Conservation (phyloP, 2,113 vertebrate genomes). For the Arothron firmamentum region DNA sequence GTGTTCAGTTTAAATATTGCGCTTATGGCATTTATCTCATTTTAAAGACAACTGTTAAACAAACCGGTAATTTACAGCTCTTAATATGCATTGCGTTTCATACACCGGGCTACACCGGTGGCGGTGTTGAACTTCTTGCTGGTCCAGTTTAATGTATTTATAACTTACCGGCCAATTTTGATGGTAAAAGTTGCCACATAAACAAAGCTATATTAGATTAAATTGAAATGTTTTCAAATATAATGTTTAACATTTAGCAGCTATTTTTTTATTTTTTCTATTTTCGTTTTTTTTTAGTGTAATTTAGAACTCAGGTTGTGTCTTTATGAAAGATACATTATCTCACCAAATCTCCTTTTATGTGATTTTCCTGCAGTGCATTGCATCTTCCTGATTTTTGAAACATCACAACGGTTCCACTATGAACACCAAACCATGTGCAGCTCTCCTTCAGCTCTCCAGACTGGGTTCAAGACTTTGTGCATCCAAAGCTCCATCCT, state of each 20-base stretch:
- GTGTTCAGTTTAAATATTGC: not conserved
- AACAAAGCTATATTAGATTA: too few species aligned
- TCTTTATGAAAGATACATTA: too few species aligned
- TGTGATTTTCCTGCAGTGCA: not conserved
- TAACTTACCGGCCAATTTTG: too few species aligned
- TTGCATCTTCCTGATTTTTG: not conserved
- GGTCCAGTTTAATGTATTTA: not conserved
- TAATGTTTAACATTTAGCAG: too few species aligned
- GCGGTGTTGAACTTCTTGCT: not conserved
- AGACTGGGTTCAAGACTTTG: conserved; percentile 22
- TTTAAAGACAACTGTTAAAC: too few species aligned
- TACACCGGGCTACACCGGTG: not conserved
- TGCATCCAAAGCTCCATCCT: not conserved
- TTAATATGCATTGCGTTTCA: too few species aligned
- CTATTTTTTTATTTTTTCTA: too few species aligned
- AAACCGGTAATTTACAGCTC: too few species aligned
- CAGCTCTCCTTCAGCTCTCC: conserved; percentile 35
- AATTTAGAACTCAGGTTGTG: too few species aligned
- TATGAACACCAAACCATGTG: conserved; percentile 42
- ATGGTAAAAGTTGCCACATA: too few species aligned
- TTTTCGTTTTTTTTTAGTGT: too few species aligned
- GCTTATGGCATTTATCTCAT: not conserved
- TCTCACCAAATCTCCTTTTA: not conserved
- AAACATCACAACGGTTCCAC: not conserved
- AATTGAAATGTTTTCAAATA: too few species aligned